A percentile compares a stretch with the other conserved stretches of the same genome.
These are phyloP conservation scores for Tragelaphus strepsiceros DNA, from an alignment of 2,113 vertebrate species.

Conservation along the genomic window DNA sequence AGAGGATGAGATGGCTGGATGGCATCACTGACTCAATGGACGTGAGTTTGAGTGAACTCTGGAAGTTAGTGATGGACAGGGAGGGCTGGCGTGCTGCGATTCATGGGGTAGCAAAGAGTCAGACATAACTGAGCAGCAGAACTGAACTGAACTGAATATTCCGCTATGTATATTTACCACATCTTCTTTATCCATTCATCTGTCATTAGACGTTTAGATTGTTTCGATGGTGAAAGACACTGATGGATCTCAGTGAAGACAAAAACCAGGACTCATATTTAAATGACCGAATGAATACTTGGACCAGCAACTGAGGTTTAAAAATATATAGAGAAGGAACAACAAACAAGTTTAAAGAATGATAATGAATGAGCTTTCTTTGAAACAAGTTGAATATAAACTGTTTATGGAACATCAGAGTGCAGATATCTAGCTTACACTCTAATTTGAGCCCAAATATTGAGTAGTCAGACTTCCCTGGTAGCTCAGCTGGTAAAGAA, in stretches of 20 bases:
- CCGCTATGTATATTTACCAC: background rate
- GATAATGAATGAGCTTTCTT: background rate
- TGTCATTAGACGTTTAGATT: background rate
- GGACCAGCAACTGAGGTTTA: background rate
- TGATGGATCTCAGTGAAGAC: background rate
- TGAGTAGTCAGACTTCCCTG: background rate
- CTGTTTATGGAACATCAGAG: background rate
- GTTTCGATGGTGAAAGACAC: background rate
- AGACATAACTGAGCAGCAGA: fast-evolving
- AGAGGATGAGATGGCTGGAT: too few species aligned
- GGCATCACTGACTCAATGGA: fast-evolving
- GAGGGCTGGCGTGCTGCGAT: too few species aligned
- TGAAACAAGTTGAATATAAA: background rate
- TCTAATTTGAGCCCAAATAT: background rate
- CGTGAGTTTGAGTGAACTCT: too few species aligned
- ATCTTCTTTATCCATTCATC: background rate
- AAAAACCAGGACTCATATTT: background rate
- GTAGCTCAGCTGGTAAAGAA: background rate
- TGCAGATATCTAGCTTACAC: background rate
- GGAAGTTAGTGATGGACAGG: too few species aligned
- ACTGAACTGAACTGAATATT: background rate
- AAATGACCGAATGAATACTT: background rate
- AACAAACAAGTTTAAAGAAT: background rate
- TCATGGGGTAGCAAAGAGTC: too few species aligned
- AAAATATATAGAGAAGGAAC: background rate